Conservation (phyloP, 1,140 invertebrate species). For the fruit fly (Drosophila melanogaster) region DNA sequence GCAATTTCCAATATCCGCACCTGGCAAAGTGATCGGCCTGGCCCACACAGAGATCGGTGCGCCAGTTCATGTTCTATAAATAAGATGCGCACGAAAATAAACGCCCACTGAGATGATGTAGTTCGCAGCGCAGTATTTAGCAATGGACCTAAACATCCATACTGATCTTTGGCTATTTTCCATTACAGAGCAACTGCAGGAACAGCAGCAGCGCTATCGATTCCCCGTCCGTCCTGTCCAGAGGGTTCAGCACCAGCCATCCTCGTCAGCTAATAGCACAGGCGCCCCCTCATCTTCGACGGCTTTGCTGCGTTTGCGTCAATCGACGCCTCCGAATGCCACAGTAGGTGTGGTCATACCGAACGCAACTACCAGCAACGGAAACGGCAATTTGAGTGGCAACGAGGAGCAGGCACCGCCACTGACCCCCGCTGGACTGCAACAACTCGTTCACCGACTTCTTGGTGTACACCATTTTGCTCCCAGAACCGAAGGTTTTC, state of each 20-base stretch:
- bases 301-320: conserved; percentile 50
- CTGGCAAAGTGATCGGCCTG: conserved; percentile 37
- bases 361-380: conserved; percentile 69
- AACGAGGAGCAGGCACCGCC: conserved; percentile 22
- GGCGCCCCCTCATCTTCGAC: conserved; percentile 19
- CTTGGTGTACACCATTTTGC: conserved; percentile 25
- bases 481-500: conserved; percentile 19
- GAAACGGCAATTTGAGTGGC: conserved; percentile 32
- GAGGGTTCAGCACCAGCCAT: conserved; percentile 70
- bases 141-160: conserved; percentile 18
- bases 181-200: conserved; percentile 71
- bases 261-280: conserved; percentile 18
- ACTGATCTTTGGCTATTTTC: conserved; percentile 27
- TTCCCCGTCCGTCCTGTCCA: conserved; percentile 81
- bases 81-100: conserved; percentile 66
- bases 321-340: conserved; percentile 61
- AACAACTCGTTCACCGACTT: conserved; percentile 46
- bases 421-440: conserved; percentile 30
- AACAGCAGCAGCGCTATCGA: conserved; percentile 78
- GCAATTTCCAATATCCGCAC: conserved; percentile 43
- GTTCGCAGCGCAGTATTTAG: conserved; percentile 24
- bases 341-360: conserved; percentile 80
- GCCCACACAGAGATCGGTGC: conserved; percentile 52
- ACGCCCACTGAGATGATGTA: conserved; percentile 50
- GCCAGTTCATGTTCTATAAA: conserved; percentile 77